A percentile compares a stretch with the other conserved stretches of the same genome.
phyloP scores from a whole-genome alignment of 2,888 invertebrate species.

The Lydus trimaculatus region DNA sequence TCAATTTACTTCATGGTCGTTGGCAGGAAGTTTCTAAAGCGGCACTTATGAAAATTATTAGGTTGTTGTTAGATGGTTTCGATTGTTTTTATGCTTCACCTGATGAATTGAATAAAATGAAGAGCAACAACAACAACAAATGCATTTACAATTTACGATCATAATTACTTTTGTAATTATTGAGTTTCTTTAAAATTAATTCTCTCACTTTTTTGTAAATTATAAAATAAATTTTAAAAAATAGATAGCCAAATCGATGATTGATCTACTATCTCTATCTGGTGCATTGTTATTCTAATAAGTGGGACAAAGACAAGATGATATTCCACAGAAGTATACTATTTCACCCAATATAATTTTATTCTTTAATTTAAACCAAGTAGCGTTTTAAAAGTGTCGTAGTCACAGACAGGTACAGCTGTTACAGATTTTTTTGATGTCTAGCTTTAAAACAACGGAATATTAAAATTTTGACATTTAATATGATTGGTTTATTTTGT shows the following conservation, averaged over 20 bases:
- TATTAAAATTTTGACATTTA: neutral
- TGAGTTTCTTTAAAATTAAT: no score
- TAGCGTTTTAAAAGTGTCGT: no score
- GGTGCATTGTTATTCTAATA: neutral
- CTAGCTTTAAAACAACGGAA: no score
- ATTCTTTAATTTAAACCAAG: no score
- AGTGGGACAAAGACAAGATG: neutral
- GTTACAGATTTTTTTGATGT: no score
- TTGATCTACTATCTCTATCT: no score
- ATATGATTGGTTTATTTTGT: no score
- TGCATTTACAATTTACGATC: neutral
- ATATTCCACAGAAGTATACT: neutral
- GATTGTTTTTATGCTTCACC: conserved; percentile 3
- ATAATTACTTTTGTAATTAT: neutral
- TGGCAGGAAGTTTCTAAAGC: conserved; percentile 6
- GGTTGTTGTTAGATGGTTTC: neutral
- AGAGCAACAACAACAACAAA: neutral
- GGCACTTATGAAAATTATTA: conserved; percentile 1
- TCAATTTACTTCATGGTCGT: conserved; percentile 6
- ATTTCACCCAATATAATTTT: no score
- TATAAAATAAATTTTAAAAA: no score
- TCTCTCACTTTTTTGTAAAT: no score
- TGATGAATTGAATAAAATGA: neutral
- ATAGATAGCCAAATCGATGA: no score
- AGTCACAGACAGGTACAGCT: no score